These are phyloP conservation scores for Onychomys torridus DNA, from an alignment of 2,797 vertebrate species.

Conservation along the genomic window DNA sequence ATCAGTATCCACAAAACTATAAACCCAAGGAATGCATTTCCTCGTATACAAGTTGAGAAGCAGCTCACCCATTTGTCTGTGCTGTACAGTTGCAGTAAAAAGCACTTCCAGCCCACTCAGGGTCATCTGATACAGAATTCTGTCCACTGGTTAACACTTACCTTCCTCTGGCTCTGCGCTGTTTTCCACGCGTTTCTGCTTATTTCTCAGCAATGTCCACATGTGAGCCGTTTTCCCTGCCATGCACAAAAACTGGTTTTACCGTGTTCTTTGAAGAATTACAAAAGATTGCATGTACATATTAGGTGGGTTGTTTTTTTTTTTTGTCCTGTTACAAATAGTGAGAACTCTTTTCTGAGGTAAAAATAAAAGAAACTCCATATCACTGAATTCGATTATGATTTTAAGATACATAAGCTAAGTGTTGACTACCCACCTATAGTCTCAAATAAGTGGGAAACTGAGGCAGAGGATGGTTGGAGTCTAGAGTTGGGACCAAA, in stretches of 20 bases:
- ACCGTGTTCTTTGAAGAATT: background rate
- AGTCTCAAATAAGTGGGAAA: background rate
- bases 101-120: background rate
- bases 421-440: background rate
- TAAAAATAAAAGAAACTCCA: background rate
- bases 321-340: background rate
- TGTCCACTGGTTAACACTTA: too few species aligned
- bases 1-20: background rate
- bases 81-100: background rate
- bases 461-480: background rate
- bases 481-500: background rate
- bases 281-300: background rate
- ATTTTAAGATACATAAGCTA: background rate
- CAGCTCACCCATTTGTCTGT: background rate
- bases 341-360: conserved; percentile 11
- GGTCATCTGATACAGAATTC: background rate
- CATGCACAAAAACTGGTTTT: background rate
- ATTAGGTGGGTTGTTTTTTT: background rate
- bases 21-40: background rate
- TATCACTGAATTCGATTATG: background rate
- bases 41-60: background rate
- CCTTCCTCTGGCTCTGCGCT: background rate
- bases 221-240: background rate
- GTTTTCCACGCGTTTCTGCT: background rate
- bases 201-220: background rate